Conservation (phyloP, 2,888 invertebrate genomes). For the Epirrhoe alternata region DNA sequence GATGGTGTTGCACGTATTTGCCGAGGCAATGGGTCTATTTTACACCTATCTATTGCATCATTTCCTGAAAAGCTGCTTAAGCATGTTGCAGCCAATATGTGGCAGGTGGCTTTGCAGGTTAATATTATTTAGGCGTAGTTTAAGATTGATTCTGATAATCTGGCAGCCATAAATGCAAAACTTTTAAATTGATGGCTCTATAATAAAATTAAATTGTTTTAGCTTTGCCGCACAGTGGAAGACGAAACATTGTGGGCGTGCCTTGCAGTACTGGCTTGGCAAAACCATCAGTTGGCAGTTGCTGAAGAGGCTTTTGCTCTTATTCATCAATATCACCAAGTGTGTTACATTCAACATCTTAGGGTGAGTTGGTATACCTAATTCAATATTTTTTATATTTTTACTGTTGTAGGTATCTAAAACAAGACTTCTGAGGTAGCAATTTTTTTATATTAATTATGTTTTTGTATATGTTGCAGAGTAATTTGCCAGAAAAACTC, state of each 20-base stretch:
- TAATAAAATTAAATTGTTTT: slow-evolving; percentile 4
- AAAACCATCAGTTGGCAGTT: slow-evolving; percentile 92
- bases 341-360: slow-evolving; percentile 92
- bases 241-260: slow-evolving; percentile 95
- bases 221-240: slow-evolving; percentile 81
- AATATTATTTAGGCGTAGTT: not conserved
- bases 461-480: slow-evolving; percentile 60
- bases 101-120: slow-evolving; percentile 92
- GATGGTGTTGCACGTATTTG: slow-evolving; percentile 94
- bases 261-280: slow-evolving; percentile 95
- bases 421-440: too few species aligned
- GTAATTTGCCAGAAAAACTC: slow-evolving; percentile 68
- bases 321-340: slow-evolving; percentile 88
- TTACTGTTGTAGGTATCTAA: not conserved
- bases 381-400: not conserved
- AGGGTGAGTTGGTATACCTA: slow-evolving; percentile 82
- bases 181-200: too few species aligned
- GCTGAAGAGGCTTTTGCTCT: slow-evolving; percentile 97
- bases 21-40: slow-evolving; percentile 94
- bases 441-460: not conserved
- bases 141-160: too few species aligned
- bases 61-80: slow-evolving; percentile 86
- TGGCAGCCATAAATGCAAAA: too few species aligned
- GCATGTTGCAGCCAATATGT: slow-evolving; percentile 89
- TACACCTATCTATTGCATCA: slow-evolving; percentile 90